These are phyloP conservation scores for Rhopalosiphum maidis DNA, from an alignment of 1,140 invertebrate genomes.

Conservation along the genomic window DNA sequence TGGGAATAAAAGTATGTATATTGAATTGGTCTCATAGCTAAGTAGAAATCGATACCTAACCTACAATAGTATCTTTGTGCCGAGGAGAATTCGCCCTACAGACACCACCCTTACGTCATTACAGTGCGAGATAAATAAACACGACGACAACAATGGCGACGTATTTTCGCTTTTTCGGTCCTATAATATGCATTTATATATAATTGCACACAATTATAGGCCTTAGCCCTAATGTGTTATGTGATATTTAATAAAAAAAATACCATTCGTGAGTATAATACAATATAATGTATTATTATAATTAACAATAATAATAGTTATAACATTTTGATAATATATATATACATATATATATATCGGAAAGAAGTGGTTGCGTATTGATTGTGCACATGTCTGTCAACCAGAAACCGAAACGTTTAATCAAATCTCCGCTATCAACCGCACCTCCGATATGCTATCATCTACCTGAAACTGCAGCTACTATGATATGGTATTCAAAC, in stretches of 20 bases:
- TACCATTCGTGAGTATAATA: neutral
- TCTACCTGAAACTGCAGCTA: neutral
- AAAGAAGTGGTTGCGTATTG: neutral
- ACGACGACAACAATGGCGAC: neutral
- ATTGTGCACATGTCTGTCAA: conserved; percentile 5
- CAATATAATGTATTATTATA: neutral
- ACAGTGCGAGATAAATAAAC: neutral
- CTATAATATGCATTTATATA: neutral
- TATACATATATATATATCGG: neutral
- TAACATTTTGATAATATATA: neutral
- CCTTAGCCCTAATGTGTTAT: neutral
- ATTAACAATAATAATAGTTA: neutral
- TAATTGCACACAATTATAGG: neutral
- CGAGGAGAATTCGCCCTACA: neutral
- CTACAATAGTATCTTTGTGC: neutral
- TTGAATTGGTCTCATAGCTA: neutral
- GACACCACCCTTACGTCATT: neutral
- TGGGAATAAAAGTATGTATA: neutral
- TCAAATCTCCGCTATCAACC: neutral
- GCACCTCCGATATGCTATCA: neutral
- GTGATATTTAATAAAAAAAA: neutral
- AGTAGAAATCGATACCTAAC: neutral
- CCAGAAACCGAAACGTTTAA: conserved; percentile 7
- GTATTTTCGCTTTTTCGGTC: too few relatives aligned
- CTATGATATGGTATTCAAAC: neutral